A percentile compares a stretch with the other conserved stretches of the same genome.
Evolutionary conservation across 2,113 vertebrate genomes (phyloP).

Genomic region (Melanerpes formicivorus): DNA sequence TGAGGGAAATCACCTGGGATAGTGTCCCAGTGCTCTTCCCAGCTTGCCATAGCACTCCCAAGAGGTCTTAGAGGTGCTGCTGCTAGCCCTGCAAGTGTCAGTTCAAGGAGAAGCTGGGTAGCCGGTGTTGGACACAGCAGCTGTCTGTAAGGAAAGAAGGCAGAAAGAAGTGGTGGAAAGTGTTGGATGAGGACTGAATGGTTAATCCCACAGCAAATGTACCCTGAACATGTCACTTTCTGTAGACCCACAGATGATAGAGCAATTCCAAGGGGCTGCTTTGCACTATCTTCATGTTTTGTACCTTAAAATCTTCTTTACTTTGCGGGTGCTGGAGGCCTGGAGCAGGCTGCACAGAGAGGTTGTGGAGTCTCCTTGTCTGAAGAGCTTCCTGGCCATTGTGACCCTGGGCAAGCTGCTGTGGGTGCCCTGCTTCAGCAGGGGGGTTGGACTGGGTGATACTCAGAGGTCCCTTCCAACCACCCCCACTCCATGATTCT

Average conservation of each 20-base stretch:
- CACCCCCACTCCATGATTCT: no score
- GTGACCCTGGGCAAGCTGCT: no score
- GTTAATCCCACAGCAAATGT: neutral
- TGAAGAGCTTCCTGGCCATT: no score
- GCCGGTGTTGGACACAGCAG: neutral
- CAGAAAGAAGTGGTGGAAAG: neutral
- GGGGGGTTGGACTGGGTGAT: no score
- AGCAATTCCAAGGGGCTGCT: neutral
- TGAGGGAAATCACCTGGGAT: neutral
- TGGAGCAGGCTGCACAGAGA: no score
- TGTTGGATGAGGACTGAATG: neutral
- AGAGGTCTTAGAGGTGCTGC: fast-evolving
- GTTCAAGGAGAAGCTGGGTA: neutral
- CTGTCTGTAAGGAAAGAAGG: neutral
- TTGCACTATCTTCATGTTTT: neutral
- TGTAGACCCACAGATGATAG: no score
- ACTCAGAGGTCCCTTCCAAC: no score
- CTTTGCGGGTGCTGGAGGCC: no score
- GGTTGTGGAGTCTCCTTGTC: no score
- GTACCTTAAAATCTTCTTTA: neutral
- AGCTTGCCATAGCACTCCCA: neutral
- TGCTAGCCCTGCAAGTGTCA: neutral
- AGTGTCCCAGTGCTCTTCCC: neutral
- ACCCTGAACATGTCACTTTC: no score
- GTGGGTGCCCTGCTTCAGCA: no score